Evolutionary conservation across 2,113 vertebrate genomes (phyloP).

Genomic region (Numida meleagris): DNA sequence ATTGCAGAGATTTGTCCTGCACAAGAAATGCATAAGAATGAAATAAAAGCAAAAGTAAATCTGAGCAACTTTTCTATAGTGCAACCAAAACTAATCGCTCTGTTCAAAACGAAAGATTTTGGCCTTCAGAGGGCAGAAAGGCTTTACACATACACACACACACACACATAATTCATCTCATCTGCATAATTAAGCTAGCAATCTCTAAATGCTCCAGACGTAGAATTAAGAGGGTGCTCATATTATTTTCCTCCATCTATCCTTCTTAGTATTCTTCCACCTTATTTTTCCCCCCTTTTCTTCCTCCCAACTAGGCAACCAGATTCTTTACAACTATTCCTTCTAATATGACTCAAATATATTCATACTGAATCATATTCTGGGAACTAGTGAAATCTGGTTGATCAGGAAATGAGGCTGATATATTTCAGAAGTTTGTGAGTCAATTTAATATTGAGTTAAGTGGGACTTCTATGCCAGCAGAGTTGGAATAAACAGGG

Average conservation of each 20-base stretch:
- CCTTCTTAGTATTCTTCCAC: constrained; percentile 30
- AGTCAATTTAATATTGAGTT: constrained; percentile 28
- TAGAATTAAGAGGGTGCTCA: constrained; percentile 31
- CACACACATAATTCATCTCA: neutral
- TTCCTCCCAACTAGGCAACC: constrained; percentile 49
- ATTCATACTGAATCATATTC: constrained; percentile 19
- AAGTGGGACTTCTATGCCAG: neutral
- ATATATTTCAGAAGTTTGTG: constrained; percentile 2
- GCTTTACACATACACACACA: neutral
- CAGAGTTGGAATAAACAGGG: neutral
- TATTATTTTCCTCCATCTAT: neutral
- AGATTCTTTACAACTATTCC: constrained; percentile 49
- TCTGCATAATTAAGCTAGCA: constrained; percentile 59
- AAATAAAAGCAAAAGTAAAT: constrained; percentile 60
- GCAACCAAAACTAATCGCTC: constrained; percentile 61
- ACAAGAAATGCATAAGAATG: constrained; percentile 36
- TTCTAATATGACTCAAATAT: constrained; percentile 34
- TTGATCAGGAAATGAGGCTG: neutral
- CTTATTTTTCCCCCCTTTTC: neutral
- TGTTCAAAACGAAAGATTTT: constrained; percentile 59
- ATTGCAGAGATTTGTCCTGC: constrained; percentile 24
- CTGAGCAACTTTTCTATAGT: constrained; percentile 31
- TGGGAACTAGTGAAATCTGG: neutral
- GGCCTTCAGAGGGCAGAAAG: constrained; percentile 52
- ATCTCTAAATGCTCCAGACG: constrained; percentile 50